These are phyloP conservation scores for Meriones unguiculatus DNA, from an alignment of 2,113 vertebrate genomes.

Conservation along the genomic window DNA sequence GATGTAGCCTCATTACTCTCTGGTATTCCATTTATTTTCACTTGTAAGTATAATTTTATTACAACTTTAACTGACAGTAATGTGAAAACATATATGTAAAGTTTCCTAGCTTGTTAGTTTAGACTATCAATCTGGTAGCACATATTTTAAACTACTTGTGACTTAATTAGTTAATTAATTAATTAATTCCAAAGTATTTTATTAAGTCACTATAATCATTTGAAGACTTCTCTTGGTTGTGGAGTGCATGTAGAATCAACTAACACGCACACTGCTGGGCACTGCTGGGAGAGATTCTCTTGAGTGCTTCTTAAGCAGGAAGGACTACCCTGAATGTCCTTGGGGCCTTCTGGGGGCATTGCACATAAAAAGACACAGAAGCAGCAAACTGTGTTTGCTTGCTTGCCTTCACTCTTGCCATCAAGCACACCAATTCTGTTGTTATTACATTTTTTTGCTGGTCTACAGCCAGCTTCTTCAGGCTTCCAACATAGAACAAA, in stretches of 20 bases:
- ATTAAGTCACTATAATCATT: not conserved
- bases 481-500: not conserved
- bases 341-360: not conserved
- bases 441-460: not conserved
- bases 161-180: not conserved
- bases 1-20: not conserved
- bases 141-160: not conserved
- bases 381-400: not conserved
- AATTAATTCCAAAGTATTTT: constrained; percentile 49
- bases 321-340: not conserved
- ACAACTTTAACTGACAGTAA: not conserved
- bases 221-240: not conserved
- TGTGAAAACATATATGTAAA: constrained; percentile 19
- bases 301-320: not conserved
- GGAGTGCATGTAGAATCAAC: not conserved
- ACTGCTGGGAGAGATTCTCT: not conserved
- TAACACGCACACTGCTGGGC: not conserved
- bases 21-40: not conserved
- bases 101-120: not conserved
- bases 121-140: not conserved
- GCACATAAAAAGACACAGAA: not conserved
- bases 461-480: not conserved
- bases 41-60: not conserved
- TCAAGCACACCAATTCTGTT: not conserved
- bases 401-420: not conserved